Evolutionary conservation across 2,113 vertebrate genomes (phyloP), one percentile per base, ranked within the genome.

Genomic region (Mesembrinibis cayennensis): DNA sequence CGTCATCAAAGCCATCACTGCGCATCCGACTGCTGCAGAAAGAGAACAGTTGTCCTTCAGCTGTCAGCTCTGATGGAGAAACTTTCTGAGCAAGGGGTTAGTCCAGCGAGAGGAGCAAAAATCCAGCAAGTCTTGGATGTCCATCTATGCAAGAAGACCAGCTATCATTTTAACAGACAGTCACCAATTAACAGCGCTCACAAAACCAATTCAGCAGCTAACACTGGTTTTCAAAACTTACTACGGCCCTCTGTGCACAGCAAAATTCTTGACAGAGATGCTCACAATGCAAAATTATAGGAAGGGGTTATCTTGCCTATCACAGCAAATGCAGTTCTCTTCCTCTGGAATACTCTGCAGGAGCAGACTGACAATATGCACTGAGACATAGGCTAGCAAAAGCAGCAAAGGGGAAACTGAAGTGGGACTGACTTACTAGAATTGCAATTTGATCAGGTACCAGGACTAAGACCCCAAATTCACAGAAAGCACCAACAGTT

Each of bases 1-100:
- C 98, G 78, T 99, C 98, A 30, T 99, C 97, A 50, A 98, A 98
- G 73, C 99, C 98, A 69, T 99, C 99, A 40, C 99, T 99, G 96
- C 99, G 99, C 99, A 99, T 99, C 30, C 96, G 98, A 34, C 98
- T 98, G 94, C 98, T 99, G 96, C 32, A 22, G 97, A 49, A 61
- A 96, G 78, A 87, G 93, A 93, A 62, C 47, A 79, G 76, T 38
- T 26, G 27, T 71, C 83, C 79, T 76, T 96, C 89, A 95, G 79
- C 52, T 61, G 42, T 11, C 87, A 38, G 29, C 49, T 91, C 74
- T 73, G 70, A 15, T 1, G 59, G 82, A 47, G 62, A 79, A 76
- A 62, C 34, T 38, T 77, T 83, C 83, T 87, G 61, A 73, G 67
- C 61, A 86, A 65, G 66, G 66, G 71, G 27, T 92, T 78, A 79